A percentile compares a stretch with the other conserved stretches of the same genome.
phyloP scores from a whole-genome alignment of 2,113 vertebrate species.

The Chiloscyllium plagiosum region DNA sequence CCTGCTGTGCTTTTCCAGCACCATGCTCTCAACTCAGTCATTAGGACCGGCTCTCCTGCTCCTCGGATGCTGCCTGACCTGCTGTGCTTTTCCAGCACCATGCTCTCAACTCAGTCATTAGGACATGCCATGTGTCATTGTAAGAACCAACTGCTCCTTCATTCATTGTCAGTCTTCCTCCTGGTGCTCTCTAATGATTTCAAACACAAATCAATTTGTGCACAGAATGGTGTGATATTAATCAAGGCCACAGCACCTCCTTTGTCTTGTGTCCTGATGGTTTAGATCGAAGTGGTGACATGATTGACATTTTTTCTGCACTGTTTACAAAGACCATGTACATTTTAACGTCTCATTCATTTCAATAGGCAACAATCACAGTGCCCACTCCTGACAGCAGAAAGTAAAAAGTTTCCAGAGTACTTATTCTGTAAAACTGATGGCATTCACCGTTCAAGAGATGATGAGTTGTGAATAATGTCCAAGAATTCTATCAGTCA shows the following conservation, averaged over 20 bases:
- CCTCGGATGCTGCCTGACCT: no score
- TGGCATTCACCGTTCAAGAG: not conserved
- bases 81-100: no score
- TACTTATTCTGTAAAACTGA: not conserved
- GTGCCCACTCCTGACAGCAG: no score
- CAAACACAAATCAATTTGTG: not conserved
- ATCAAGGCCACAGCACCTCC: not conserved
- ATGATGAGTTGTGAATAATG: not conserved
- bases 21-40: not conserved
- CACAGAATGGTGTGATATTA: not conserved
- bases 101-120: not conserved
- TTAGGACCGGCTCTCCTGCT: not conserved
- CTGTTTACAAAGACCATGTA: not conserved
- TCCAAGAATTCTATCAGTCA: no score
- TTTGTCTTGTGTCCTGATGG: not conserved
- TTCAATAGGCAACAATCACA: not conserved
- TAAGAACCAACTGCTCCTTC: not conserved
- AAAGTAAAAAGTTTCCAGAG: not conserved
- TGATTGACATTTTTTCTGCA: not conserved
- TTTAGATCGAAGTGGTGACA: not conserved
- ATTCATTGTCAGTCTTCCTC: not conserved
- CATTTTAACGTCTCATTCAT: not conserved
- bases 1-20: no score
- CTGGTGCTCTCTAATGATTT: not conserved
- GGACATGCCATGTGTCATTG: not conserved